Percentiles rank a stretch among this genome's conserved stretches.
Conservation (phyloP, 2,113 vertebrate genomes). For the Cyanoderma ruficeps region DNA sequence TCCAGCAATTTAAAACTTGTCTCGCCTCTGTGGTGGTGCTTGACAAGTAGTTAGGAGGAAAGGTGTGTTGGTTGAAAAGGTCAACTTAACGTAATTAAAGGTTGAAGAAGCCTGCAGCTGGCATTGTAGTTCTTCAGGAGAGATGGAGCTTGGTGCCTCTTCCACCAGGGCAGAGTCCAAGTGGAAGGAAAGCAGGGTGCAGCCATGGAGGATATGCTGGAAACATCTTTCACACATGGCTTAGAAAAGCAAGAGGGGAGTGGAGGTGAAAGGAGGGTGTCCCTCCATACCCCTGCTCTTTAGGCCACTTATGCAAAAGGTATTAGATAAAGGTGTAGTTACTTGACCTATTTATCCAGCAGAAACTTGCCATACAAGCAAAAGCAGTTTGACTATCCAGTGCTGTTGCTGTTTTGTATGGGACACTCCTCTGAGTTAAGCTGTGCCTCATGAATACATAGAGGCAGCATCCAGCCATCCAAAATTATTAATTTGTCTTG, state of each 20-base stretch:
- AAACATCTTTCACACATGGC: fast-evolving
- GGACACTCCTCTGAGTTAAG: conserved; percentile 37
- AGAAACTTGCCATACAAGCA: conserved; percentile 52
- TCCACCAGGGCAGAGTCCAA: background rate
- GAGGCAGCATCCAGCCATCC: background rate
- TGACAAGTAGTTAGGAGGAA: background rate
- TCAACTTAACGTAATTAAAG: background rate
- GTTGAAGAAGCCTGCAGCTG: background rate
- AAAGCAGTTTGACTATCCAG: conserved; percentile 52
- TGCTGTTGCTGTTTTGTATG: conserved; percentile 22
- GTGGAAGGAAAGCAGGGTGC: background rate
- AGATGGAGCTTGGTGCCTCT: background rate
- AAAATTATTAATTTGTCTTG: background rate
- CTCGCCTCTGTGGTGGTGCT: background rate
- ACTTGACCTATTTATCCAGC: conserved; percentile 60
- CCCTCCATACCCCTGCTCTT: background rate
- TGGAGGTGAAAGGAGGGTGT: background rate
- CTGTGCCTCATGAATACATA: conserved; percentile 1
- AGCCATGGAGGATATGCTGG: background rate
- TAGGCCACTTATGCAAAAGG: background rate
- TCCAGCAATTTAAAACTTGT: background rate
- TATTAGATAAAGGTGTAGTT: conserved; percentile 48
- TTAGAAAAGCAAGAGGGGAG: background rate
- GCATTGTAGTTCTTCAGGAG: background rate
- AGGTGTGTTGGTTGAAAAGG: conserved; percentile 38